A percentile compares a stretch with the other conserved stretches of the same genome.
Evolutionary conservation across 2,797 vertebrate species (phyloP).

Genomic region (Sebastes minor): DNA sequence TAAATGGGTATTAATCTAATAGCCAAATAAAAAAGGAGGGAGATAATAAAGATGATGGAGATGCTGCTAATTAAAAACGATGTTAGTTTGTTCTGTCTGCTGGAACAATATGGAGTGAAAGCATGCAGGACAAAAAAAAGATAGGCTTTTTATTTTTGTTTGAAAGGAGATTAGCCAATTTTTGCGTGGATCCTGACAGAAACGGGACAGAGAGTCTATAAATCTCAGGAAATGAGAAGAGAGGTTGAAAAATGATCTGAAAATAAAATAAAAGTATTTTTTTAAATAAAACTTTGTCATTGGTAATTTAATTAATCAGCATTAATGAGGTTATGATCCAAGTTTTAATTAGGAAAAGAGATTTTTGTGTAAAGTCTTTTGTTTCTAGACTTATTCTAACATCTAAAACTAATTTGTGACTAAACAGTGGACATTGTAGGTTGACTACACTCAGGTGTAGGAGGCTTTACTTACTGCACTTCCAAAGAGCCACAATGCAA

Average conservation of each 20-base stretch:
- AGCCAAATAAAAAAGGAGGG: slow-evolving; percentile 1
- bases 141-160: neutral
- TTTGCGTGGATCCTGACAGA: neutral
- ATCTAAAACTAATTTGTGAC: neutral
- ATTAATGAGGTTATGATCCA: neutral
- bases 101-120: neutral
- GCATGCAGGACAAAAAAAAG: slow-evolving; percentile 7
- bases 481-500: neutral
- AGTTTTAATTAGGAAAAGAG: neutral
- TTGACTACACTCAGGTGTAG: no score
- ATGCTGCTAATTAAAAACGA: slow-evolving; percentile 42
- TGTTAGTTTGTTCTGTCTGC: slow-evolving; percentile 16
- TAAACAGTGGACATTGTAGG: neutral
- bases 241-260: neutral
- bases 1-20: slow-evolving; percentile 28
- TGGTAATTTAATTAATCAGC: neutral
- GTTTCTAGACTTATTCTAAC: neutral
- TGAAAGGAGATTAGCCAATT: slow-evolving; percentile 1
- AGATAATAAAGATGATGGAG: slow-evolving; percentile 30
- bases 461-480: neutral
- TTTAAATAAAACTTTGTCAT: neutral
- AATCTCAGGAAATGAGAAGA: neutral
- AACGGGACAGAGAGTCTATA: neutral
- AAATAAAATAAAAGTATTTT: neutral
- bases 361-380: neutral